Evolutionary conservation across 2,113 vertebrate genomes (phyloP).

Genomic region (cat (Felis catus)): F.catus_Fca126_mat1.0 CM031412.1:191953001-191953500

Average conservation of each 20-base stretch:
- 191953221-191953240: not conserved
- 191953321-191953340: not conserved
- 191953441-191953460: too few species aligned
- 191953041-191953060: not conserved
- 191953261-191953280: not conserved
- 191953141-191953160: conserved; percentile 25
- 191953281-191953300: not conserved
- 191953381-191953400: not conserved
- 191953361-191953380: not conserved
- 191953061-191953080: not conserved
- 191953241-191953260: conserved; percentile 15
- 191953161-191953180: not conserved
- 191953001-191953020: not conserved
- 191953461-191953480: not conserved
- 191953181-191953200: conserved; percentile 4
- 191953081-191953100: not conserved
- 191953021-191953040: not conserved
- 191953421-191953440: too few species aligned
- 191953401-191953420: too few species aligned
- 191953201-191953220: not conserved
- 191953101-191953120: not conserved
- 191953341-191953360: not conserved
- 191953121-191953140: not conserved
- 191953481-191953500: not conserved
- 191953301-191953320: not conserved